Evolutionary conservation across 2,113 vertebrate species (phyloP).

Genomic region (Cyanocitta stelleri): DNA sequence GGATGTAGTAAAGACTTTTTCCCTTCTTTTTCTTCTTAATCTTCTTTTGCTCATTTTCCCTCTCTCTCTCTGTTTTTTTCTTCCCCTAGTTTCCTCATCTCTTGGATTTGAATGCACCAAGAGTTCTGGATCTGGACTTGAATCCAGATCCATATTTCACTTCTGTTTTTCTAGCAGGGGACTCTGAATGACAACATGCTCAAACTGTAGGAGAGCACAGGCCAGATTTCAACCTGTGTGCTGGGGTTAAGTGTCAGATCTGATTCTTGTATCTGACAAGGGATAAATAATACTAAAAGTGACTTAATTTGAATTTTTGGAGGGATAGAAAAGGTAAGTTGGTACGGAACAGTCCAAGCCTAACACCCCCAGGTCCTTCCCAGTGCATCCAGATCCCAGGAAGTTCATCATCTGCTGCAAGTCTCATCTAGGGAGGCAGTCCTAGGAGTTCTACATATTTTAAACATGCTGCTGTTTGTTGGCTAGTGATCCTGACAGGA

Average conservation of each 20-base stretch:
- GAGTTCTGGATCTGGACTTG: not conserved
- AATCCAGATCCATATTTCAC: not conserved
- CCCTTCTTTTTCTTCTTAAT: not conserved
- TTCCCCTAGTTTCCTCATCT: not conserved
- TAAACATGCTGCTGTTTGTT: not conserved
- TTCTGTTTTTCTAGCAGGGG: not conserved
- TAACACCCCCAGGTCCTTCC: not conserved
- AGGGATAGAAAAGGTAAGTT: not conserved
- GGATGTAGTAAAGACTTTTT: not conserved
- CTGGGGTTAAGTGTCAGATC: not conserved
- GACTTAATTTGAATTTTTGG: not conserved
- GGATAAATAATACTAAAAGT: not conserved
- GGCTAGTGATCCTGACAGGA: not conserved
- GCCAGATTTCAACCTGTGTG: not conserved
- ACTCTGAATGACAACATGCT: not conserved
- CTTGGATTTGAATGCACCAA: not conserved
- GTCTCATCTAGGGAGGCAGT: not conserved
- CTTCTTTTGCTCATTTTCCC: not conserved
- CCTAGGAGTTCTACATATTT: not conserved
- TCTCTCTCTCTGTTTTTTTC: not conserved
- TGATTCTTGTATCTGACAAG: not conserved
- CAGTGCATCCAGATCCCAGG: fast-evolving
- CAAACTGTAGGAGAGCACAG: not conserved
- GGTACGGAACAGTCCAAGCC: not conserved
- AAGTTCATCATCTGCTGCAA: not conserved